A percentile compares a stretch with the other conserved stretches of the same genome.
These are phyloP conservation scores for Anastrepha obliqua DNA, from an alignment of 1,140 invertebrate species.

Conservation along the genomic window DNA sequence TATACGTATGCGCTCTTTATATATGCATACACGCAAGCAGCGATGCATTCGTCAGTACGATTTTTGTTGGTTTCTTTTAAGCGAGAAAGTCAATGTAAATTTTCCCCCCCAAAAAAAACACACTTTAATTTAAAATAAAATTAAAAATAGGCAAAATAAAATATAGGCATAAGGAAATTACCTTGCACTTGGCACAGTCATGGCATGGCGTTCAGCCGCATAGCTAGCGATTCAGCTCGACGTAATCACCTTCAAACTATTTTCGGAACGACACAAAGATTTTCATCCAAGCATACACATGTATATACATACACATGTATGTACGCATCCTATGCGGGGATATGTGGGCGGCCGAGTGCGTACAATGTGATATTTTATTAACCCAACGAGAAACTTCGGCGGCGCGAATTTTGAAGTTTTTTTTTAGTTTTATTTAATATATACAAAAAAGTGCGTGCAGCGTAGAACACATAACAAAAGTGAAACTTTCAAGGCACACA, in stretches of 20 bases:
- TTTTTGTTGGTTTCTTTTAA: background rate
- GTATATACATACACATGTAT: background rate
- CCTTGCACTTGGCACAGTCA: conserved; percentile 38
- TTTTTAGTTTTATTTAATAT: background rate
- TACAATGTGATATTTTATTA: background rate
- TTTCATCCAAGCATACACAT: background rate
- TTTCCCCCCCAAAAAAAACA: background rate
- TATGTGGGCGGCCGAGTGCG: background rate
- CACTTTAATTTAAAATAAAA: conserved; percentile 4
- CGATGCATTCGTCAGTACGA: background rate
- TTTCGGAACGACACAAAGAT: conserved; percentile 41
- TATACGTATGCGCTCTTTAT: background rate
- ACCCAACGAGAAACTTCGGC: background rate
- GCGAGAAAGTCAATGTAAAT: background rate
- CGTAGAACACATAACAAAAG: no score
- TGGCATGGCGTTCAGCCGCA: background rate
- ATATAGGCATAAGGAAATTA: conserved; percentile 16
- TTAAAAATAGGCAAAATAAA: background rate
- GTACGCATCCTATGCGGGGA: background rate
- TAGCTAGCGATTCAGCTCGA: background rate
- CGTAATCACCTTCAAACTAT: conserved; percentile 46
- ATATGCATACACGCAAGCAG: background rate
- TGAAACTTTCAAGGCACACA: no score
- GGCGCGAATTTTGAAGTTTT: no score
- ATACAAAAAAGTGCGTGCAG: no score